Percentiles rank a stretch among this genome's conserved stretches.
phyloP scores from a whole-genome alignment of 2,797 vertebrate genomes.

The Melanogrammus aeglefinus region DNA sequence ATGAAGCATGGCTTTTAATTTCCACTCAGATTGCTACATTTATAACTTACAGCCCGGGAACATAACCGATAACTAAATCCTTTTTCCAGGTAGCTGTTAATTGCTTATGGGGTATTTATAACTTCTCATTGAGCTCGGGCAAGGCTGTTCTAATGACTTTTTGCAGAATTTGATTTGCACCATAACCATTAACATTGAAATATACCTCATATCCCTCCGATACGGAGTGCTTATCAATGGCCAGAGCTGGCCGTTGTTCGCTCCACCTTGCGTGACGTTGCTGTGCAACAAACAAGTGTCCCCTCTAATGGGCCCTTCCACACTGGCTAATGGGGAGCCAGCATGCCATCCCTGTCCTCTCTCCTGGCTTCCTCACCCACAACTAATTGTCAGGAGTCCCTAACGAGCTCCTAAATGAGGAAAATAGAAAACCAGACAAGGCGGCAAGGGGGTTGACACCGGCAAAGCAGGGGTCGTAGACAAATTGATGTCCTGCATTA shows the following conservation, averaged over 20 bases:
- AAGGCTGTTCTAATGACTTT: conserved; percentile 41
- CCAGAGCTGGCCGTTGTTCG: not conserved
- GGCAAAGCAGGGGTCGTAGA: not conserved
- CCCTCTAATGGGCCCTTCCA: conserved; percentile 67
- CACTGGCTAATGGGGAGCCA: conserved; percentile 67
- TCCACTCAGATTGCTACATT: not conserved
- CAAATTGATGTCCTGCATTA: conserved; percentile 14
- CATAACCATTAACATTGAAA: conserved; percentile 61
- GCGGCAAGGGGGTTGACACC: not conserved
- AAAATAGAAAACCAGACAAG: conserved; percentile 43
- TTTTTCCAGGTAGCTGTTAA: conserved; percentile 30
- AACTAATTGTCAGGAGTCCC: conserved; percentile 69
- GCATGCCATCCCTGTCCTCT: conserved; percentile 60
- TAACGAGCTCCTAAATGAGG: conserved; percentile 64
- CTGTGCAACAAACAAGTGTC: conserved; percentile 48
- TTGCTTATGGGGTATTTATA: conserved; percentile 34
- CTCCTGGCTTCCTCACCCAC: conserved; percentile 66
- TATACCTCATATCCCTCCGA: conserved; percentile 32
- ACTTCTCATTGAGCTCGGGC: conserved; percentile 31
- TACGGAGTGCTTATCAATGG: conserved; percentile 27
- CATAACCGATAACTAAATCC: not conserved
- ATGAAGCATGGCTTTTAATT: not conserved
- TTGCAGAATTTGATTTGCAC: conserved; percentile 35
- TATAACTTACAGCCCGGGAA: not conserved
- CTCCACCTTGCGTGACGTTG: conserved; percentile 31